Percentiles rank a stretch among this genome's conserved stretches.
phyloP scores from a whole-genome alignment of 2,888 invertebrate genomes.

The Frankliniella fusca region DNA sequence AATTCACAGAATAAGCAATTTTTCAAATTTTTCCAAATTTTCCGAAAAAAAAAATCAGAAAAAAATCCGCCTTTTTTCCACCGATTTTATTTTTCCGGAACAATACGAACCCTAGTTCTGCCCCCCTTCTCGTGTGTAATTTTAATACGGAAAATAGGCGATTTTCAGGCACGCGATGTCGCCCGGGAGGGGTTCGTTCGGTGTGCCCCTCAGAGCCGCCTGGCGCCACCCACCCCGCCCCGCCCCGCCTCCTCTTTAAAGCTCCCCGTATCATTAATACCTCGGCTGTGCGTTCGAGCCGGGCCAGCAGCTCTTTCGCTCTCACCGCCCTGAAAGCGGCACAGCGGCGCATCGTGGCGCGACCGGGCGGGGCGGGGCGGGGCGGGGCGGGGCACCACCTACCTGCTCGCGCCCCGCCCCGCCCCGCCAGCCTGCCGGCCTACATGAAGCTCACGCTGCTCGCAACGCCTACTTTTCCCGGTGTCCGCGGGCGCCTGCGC shows the following conservation, averaged over 20 bases:
- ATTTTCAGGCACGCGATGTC: no score
- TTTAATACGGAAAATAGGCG: no score
- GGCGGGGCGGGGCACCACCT: background rate
- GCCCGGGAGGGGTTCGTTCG: no score
- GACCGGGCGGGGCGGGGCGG: background rate
- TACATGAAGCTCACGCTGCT: background rate
- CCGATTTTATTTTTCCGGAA: no score
- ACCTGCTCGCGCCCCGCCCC: background rate
- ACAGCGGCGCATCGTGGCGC: conserved; percentile 11
- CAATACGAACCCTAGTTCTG: no score
- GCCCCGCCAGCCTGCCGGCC: background rate
- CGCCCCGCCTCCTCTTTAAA: background rate
- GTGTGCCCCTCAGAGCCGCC: background rate
- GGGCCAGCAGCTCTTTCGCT: background rate
- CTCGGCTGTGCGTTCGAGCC: background rate
- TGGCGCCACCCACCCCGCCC: background rate
- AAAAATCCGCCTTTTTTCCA: no score
- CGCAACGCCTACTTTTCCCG: background rate
- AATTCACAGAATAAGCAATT: no score
- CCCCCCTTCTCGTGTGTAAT: no score
- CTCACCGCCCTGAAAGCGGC: conserved; percentile 21
- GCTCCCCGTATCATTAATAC: background rate
- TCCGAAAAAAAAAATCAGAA: no score
- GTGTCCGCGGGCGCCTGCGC: background rate
- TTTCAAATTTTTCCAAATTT: no score